Conservation (phyloP, 2,797 vertebrate species). For the Cossypha dichroa region DNA sequence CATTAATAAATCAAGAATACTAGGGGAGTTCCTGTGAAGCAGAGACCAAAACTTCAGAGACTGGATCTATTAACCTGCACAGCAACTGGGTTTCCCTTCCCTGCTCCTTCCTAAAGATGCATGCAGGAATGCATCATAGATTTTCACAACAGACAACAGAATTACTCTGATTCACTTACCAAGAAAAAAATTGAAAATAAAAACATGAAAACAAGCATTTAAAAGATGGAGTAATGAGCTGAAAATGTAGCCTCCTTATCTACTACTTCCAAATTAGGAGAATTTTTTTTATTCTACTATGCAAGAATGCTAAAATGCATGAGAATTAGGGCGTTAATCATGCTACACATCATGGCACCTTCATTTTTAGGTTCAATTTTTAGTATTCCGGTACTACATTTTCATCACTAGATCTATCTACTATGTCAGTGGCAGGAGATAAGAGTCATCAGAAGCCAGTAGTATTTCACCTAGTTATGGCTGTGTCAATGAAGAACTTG, state of each 20-base stretch:
- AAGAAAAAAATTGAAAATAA: not conserved
- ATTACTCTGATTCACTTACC: not conserved
- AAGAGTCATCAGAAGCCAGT: not conserved
- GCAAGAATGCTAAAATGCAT: not conserved
- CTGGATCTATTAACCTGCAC: not conserved
- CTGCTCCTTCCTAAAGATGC: not conserved
- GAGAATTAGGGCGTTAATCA: not conserved
- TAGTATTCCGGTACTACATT: not conserved
- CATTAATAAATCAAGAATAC: not conserved
- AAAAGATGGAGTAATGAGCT: not conserved
- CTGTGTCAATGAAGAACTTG: not conserved
- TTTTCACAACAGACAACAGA: not conserved
- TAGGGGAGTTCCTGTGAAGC: not conserved
- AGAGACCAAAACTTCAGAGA: not conserved
- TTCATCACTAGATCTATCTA: not conserved
- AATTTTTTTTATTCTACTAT: not conserved
- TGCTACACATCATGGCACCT: not conserved
- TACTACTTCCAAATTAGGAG: not conserved
- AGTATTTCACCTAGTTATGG: not conserved
- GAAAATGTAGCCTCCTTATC: not conserved
- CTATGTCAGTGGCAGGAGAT: not conserved
- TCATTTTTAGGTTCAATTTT: not conserved
- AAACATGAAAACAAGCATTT: not conserved
- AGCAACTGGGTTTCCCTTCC: not conserved
- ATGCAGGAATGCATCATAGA: not conserved